Percentiles rank a stretch among this genome's conserved stretches.
These are phyloP conservation scores for Vombatus ursinus DNA, from an alignment of 2,113 vertebrate species.

Conservation along the genomic window DNA sequence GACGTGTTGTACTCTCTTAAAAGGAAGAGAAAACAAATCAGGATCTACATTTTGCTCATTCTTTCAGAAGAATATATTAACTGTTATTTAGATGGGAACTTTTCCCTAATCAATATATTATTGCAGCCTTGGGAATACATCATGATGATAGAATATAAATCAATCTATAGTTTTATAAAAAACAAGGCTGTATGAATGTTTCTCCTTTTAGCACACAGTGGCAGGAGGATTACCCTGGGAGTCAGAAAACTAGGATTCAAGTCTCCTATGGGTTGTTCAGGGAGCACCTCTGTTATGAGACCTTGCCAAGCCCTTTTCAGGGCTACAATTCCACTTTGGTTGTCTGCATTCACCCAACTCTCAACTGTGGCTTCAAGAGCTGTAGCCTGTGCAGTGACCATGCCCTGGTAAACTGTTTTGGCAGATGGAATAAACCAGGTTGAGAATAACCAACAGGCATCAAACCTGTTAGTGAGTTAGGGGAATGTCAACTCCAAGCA, in stretches of 20 bases:
- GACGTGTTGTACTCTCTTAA: neutral
- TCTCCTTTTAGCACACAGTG: neutral
- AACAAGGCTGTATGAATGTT: neutral
- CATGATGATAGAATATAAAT: neutral
- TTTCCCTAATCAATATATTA: neutral
- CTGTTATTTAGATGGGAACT: too few relatives aligned
- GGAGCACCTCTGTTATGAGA: neutral
- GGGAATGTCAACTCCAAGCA: too few relatives aligned
- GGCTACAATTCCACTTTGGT: too few relatives aligned
- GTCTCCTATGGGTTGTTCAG: neutral
- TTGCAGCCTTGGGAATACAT: neutral
- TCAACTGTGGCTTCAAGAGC: too few relatives aligned
- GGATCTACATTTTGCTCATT: fast-evolving
- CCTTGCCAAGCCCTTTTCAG: too few relatives aligned
- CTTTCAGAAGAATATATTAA: neutral
- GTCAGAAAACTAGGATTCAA: neutral
- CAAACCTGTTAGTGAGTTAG: too few relatives aligned
- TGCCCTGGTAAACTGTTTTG: too few relatives aligned
- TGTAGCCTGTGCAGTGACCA: too few relatives aligned
- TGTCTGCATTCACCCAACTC: too few relatives aligned
- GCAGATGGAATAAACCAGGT: too few relatives aligned
- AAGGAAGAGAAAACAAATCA: neutral
- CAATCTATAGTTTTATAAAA: neutral
- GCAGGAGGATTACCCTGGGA: neutral
- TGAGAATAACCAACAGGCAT: too few relatives aligned